A percentile compares a stretch with the other conserved stretches of the same genome.
phyloP scores from a whole-genome alignment of 1,140 invertebrate genomes.

The Cydia splendana region DNA sequence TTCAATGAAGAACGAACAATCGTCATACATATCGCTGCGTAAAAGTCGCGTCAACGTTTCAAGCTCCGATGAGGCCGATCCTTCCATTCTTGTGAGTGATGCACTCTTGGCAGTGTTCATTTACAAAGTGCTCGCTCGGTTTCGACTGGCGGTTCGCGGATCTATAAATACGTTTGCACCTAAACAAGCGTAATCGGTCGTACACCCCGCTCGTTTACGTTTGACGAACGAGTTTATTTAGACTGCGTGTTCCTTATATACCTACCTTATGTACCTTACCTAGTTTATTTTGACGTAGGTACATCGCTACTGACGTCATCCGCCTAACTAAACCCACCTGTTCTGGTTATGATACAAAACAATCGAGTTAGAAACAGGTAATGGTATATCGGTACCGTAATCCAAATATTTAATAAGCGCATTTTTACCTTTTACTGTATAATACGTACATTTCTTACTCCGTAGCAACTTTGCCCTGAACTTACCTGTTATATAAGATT shows the following conservation, averaged over 20 bases:
- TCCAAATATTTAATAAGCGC: no score
- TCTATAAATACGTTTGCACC: conserved; percentile 29
- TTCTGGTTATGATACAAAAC: not conserved
- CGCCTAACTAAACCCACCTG: not conserved
- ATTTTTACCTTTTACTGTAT: no score
- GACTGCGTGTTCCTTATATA: conserved; percentile 6
- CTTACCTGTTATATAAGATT: no score
- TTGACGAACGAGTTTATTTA: conserved; percentile 25
- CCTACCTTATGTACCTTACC: not conserved
- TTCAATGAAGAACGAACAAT: no score
- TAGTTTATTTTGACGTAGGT: not conserved
- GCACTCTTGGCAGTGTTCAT: conserved; percentile 2
- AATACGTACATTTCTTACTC: no score
- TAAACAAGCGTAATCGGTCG: conserved; percentile 32
- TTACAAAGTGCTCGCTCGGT: conserved; percentile 2
- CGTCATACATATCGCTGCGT: no score
- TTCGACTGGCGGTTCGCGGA: not conserved
- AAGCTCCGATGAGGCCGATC: no score
- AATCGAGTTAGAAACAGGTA: not conserved
- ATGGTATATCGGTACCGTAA: no score
- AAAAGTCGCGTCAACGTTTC: no score
- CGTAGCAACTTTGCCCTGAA: no score
- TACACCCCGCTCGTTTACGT: conserved; percentile 21
- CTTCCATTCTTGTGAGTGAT: not conserved
- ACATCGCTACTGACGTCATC: not conserved